phyloP scores from a whole-genome alignment of 2,113 vertebrate species.

The Archilochus colubris region DNA sequence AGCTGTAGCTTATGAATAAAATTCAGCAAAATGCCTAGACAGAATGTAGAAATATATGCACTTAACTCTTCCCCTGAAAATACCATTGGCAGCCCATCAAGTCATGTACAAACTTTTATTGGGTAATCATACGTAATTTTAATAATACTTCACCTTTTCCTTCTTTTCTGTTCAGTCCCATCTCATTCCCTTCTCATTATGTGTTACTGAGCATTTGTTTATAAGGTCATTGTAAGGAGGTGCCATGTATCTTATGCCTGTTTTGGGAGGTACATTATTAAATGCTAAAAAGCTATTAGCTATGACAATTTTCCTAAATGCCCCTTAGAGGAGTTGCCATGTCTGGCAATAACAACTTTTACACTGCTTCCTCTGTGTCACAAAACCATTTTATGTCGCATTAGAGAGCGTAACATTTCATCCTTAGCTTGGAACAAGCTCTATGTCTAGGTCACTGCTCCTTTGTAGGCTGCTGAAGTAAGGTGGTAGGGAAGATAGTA shows the following conservation, averaged over 20 bases:
- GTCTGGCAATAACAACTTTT: not conserved
- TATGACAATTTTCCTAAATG: not conserved
- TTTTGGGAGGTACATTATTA: not conserved
- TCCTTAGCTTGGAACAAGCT: not conserved
- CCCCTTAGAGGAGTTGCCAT: not conserved
- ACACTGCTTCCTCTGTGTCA: not conserved
- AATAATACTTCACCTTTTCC: constrained; percentile 16
- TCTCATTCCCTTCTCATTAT: constrained; percentile 4
- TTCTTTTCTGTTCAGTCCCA: not conserved
- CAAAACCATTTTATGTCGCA: not conserved
- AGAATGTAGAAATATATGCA: not conserved
- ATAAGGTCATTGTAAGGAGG: not conserved
- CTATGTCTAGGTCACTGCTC: not conserved
- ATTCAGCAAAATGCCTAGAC: not conserved
- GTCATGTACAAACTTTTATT: not conserved
- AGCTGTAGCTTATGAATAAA: not conserved
- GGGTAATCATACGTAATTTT: not conserved
- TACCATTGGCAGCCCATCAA: not conserved
- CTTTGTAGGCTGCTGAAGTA: not conserved
- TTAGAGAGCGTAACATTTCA: not conserved
- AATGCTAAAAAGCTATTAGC: not conserved
- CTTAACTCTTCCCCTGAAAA: constrained; percentile 1
- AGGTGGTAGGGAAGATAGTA: not conserved
- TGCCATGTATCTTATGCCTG: not conserved
- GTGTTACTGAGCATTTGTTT: constrained; percentile 1